Evolutionary conservation across 2,888 invertebrate genomes (phyloP), one percentile per base, ranked within the genome.

Genomic region (Bugulina stolonifera): DNA sequence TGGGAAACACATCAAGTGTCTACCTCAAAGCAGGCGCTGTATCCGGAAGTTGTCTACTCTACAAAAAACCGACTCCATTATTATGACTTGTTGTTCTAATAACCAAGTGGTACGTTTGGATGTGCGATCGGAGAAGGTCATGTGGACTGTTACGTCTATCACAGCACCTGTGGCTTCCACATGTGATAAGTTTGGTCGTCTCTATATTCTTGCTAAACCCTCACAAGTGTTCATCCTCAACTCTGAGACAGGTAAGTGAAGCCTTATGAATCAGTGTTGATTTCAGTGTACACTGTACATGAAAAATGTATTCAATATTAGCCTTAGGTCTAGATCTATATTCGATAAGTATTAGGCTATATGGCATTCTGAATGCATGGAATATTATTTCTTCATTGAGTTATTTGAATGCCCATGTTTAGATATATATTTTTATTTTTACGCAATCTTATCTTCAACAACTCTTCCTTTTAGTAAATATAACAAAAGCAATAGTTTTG

Each of bases 1-100:
- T 64, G 64, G 64, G 5, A 32, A 32, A n/a, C 64, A 64, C 32
- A 32, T 64, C 29, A 64, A 64, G n/a, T 27, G 32, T 34, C 25
- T 64, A 32, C 10, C 32, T 64, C 32, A 25, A 14, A 25, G 25
- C 2, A 22, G 25, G 64, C 25, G 64, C 27, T 64, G 64, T 32
- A 32, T 64, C 18, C 25, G 27, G 32, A 64, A 22, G 10, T 32
- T 64, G 14, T 32, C 5, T 34, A 3, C 64, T 27, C 32, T 64
- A 5, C n/a, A 10, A 10, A 43, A 43, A 43, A 25, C 29, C 27
- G n/a, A 64, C 5, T 27, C 29, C 10, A 32, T 64, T 18, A 32
- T 64, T 3, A 10, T 64, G 27, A 25, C 25, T 14, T 64, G 25
- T 10, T 25, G 25, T 32, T 27, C 27, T 14, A 27, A 5, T 32